Base-by-base conservation (phyloP, 2,797 vertebrate species). In the Threskiornis aethiopicus region DNA sequence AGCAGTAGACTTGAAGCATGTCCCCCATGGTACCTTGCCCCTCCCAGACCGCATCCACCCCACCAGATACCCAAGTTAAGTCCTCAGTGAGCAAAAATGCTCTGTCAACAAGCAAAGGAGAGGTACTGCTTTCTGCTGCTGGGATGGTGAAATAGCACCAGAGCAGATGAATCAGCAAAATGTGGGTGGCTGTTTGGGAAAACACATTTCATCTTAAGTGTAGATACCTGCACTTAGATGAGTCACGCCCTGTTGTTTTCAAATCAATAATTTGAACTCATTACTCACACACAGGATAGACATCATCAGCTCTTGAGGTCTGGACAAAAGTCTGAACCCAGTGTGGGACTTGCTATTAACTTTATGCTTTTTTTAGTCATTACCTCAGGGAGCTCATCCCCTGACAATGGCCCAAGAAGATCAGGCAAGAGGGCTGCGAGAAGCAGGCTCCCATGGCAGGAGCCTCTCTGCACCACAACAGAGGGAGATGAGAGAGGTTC, bases 271-370 rank as follows among this genome's bases (percentile, higher is more conserved):
- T 65, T 21, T 59, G 20, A 62, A 76, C 11, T 26, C 8, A 4
- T 29, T 80, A 26, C 21, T 65, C 8, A 2, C 29, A 16, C 2
- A 0, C n/a, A 51, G 16, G 25, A n/a, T 4, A 65, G 35, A 51
- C 18, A 58, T 17, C 33, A 33, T 7, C 0, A 0, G 21, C 37
- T 61, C 66, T 69, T 4, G 0, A 55, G 18, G 24, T 46, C 39
- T 71, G 33, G 21, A 39, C 24, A 75, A 67, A 81, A 41, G 31
- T 51, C 72, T 35, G 33, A 91, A 84, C 26, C 10, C 10, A 11
- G 14, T 4, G 31, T 33, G 17, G 33, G 12, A 47, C 22, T 71
- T 57, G 5, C 33, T 49, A 4, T 44, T 51, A 64, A 13, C 22
- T 78, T 31, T 2, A 18, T 9, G 21, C 5, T 9, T 54, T 66